phyloP scores from a whole-genome alignment of 92 coral and sea anemone genomes.

The Diadumene lineata region DNA sequence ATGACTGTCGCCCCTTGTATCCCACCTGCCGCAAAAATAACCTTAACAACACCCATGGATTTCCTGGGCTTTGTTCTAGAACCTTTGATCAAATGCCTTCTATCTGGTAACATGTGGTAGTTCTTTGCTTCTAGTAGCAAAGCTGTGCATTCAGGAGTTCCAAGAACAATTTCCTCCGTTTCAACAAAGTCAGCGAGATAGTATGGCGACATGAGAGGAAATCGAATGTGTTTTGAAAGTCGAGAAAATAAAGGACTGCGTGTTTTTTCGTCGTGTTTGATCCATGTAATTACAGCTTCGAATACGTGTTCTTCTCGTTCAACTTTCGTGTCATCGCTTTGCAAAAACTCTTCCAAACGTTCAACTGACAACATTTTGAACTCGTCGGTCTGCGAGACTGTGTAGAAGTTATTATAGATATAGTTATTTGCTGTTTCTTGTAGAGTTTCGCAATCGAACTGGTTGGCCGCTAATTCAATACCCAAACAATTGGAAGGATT shows the following conservation, averaged over 20 bases:
- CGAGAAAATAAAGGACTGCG: slow-evolving; percentile 62
- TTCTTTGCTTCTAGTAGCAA: slow-evolving; percentile 94
- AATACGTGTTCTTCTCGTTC: slow-evolving; percentile 95
- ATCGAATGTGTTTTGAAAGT: slow-evolving; percentile 77
- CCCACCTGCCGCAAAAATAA: slow-evolving; percentile 97
- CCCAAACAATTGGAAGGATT: slow-evolving; percentile 99
- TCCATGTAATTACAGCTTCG: slow-evolving; percentile 88
- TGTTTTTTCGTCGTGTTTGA: slow-evolving; percentile 71
- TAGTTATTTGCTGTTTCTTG: slow-evolving; percentile 82
- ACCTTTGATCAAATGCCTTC: slow-evolving; percentile 91
- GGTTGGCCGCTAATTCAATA: slow-evolving; percentile 88
- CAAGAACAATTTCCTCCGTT: slow-evolving; percentile 78
- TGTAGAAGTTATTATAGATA: slow-evolving; percentile 80
- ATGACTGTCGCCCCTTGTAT: slow-evolving; percentile 91
- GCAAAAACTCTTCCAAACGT: slow-evolving; percentile 66
- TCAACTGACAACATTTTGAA: slow-evolving; percentile 80
- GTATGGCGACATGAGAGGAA: slow-evolving; percentile 97
- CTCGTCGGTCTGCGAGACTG: slow-evolving; percentile 94
- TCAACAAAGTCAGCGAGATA: slow-evolving; percentile 96
- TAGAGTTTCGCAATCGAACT: slow-evolving; percentile 84
- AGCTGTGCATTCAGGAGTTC: slow-evolving; percentile 84
- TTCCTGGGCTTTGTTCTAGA: slow-evolving; percentile 82
- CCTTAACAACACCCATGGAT: slow-evolving; percentile 92
- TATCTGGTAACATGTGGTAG: slow-evolving; percentile 94
- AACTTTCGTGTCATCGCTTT: slow-evolving; percentile 86